phyloP scores from a whole-genome alignment of 2,888 invertebrate species.

The Germaria angustata region DNA sequence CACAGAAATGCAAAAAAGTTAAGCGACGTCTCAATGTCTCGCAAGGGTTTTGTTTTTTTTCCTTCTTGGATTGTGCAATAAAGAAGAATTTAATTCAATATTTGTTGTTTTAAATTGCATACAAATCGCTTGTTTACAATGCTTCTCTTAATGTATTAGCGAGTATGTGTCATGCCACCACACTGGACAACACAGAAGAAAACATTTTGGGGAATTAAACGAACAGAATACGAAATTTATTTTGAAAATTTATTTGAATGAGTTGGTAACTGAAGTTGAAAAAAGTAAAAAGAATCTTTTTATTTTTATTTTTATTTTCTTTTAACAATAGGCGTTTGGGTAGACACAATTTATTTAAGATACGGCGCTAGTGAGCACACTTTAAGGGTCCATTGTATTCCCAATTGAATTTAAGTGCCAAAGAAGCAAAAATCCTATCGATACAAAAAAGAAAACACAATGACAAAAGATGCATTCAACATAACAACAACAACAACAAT shows the following conservation, averaged over 20 bases:
- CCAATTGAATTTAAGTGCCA: constrained; percentile 62
- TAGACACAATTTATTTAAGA: constrained; percentile 80
- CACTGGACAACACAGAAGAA: not conserved
- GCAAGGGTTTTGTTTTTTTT: constrained; percentile 69
- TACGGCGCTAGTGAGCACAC: constrained; percentile 81
- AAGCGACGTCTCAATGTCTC: constrained; percentile 77
- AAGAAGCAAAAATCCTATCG: constrained; percentile 72
- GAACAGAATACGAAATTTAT: constrained; percentile 26
- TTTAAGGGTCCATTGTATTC: constrained; percentile 80
- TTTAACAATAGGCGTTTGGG: constrained; percentile 72
- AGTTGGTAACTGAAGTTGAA: constrained; percentile 15
- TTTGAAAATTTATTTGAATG: constrained; percentile 17
- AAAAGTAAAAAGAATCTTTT: not conserved
- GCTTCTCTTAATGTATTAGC: constrained; percentile 70
- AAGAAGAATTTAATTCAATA: constrained; percentile 62
- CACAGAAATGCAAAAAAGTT: constrained; percentile 33
- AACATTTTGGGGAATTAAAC: constrained; percentile 18
- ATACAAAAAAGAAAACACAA: constrained; percentile 1
- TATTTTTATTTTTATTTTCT: not conserved
- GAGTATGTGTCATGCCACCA: constrained; percentile 41
- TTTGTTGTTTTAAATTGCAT: constrained; percentile 72
- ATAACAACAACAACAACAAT: not conserved
- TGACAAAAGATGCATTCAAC: constrained; percentile 19
- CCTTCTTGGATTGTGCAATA: constrained; percentile 41
- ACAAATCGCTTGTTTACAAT: constrained; percentile 78